Conservation (phyloP, 2,113 vertebrate genomes). For the Amphilophus citrinellus region DNA sequence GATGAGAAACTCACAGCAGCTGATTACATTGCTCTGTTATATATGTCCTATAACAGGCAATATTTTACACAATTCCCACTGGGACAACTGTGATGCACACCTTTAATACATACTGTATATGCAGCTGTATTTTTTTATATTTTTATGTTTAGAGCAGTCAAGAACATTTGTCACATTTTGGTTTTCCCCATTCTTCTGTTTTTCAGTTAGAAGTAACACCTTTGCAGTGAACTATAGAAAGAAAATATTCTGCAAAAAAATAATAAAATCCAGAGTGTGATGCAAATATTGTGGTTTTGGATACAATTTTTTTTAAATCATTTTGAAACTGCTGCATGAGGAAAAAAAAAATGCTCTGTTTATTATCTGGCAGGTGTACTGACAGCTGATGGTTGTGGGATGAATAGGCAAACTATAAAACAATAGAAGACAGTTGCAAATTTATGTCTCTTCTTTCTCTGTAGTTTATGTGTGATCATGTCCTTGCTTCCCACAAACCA, state of each 20-base stretch:
- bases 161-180: not conserved
- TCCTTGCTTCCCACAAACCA: conserved; percentile 28
- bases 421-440: conserved; percentile 19
- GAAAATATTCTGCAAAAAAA: not conserved
- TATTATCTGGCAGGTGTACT: conserved; percentile 21
- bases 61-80: not conserved
- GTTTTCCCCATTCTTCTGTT: not conserved
- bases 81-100: not conserved
- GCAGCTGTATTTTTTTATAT: not conserved
- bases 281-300: not conserved
- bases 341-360: not conserved
- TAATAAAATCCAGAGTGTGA: not conserved
- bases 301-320: not conserved
- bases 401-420: conserved; percentile 18
- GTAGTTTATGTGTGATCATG: conserved; percentile 16
- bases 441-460: not conserved
- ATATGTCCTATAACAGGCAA: not conserved
- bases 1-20: not conserved
- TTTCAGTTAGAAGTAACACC: not conserved
- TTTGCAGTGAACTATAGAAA: not conserved
- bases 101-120: not conserved
- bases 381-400: conserved; percentile 1
- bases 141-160: not conserved
- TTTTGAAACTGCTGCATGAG: not conserved
- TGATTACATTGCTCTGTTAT: not conserved